Evolutionary conservation across 2,113 vertebrate species (phyloP).

Genomic region (Lophotis ruficrista): DNA sequence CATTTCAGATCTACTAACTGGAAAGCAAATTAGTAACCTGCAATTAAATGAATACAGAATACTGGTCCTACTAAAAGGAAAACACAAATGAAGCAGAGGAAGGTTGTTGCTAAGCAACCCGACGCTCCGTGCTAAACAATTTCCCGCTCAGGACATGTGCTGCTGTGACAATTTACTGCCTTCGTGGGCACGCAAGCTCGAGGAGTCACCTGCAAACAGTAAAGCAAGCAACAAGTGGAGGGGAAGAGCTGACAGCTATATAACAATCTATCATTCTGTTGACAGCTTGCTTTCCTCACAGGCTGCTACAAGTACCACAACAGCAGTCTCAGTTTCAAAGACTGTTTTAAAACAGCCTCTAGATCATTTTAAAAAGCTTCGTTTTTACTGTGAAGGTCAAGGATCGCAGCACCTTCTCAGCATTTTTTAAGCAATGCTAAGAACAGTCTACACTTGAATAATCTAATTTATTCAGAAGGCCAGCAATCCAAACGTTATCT

Average conservation of each 20-base stretch:
- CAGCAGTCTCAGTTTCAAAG: not conserved
- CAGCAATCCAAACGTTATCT: not conserved
- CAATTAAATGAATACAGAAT: not conserved
- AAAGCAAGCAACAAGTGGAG: not conserved
- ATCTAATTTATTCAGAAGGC: not conserved
- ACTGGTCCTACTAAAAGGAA: not conserved
- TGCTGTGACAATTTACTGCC: not conserved
- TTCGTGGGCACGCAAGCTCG: accelerated
- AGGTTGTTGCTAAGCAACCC: slow-evolving; percentile 14
- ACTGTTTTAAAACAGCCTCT: not conserved
- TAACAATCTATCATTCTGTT: not conserved
- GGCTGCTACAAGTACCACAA: not conserved
- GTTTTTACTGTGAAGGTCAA: not conserved
- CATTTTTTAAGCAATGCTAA: not conserved
- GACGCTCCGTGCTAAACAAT: not conserved
- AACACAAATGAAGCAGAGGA: not conserved
- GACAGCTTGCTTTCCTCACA: not conserved
- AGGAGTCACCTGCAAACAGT: not conserved
- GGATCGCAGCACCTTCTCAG: not conserved
- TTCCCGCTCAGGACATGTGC: not conserved
- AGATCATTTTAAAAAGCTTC: not conserved
- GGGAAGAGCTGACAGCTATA: not conserved
- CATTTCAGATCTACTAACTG: not conserved
- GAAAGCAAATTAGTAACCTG: not conserved
- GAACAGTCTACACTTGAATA: not conserved